Evolutionary conservation across 2,113 vertebrate species (phyloP).

Genomic region (Panurus biarmicus): DNA sequence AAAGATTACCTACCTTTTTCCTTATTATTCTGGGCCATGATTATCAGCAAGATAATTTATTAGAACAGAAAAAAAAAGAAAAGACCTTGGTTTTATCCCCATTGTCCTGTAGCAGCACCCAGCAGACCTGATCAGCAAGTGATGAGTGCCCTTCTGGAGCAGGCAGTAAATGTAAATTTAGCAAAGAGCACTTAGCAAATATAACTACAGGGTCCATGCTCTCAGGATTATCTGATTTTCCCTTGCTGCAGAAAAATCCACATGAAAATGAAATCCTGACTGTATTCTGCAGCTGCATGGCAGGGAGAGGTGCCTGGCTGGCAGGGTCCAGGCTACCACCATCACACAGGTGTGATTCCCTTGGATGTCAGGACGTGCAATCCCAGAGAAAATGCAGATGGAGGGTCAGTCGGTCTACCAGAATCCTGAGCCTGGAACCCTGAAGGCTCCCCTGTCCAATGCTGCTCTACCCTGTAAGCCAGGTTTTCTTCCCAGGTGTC

Average conservation of each 20-base stretch:
- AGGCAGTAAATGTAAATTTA: not conserved
- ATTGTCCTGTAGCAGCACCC: not conserved
- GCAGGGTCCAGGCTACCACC: not conserved
- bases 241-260: not conserved
- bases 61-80: not conserved
- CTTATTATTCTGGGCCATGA: not conserved
- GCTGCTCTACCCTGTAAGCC: not conserved
- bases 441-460: not conserved
- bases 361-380: not conserved
- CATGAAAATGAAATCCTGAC: not conserved
- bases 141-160: not conserved
- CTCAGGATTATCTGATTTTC: not conserved
- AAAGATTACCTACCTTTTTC: not conserved
- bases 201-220: not conserved
- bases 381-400: not conserved
- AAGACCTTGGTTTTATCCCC: not conserved
- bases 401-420: not conserved
- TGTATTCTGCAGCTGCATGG: not conserved
- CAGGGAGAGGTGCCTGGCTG: not conserved
- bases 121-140: not conserved
- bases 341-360: not conserved
- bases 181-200: slow-evolving; percentile 14
- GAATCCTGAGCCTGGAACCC: not conserved
- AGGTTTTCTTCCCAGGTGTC: not conserved
- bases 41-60: not conserved